phyloP scores from a whole-genome alignment of 2,797 vertebrate species.

The Hydrocynus forskahlii region DNA sequence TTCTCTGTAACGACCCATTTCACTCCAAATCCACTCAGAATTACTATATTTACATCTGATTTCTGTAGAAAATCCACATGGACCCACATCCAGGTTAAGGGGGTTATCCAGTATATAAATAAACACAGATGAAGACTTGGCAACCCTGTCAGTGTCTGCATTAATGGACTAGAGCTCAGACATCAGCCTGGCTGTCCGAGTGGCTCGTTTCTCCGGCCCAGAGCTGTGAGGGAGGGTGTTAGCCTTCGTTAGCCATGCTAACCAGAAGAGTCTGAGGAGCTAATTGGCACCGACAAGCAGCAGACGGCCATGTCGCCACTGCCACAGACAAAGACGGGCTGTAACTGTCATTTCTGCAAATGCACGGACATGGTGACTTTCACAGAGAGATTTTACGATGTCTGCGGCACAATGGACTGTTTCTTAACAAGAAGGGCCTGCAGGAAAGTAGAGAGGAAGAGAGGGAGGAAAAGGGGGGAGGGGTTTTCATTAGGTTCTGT shows the following conservation, averaged over 20 bases:
- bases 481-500: not conserved
- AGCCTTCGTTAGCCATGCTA: not conserved
- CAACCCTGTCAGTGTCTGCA: not conserved
- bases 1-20: no score
- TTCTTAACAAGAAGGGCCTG: not conserved
- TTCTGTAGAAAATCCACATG: no score
- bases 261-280: slow-evolving; percentile 21
- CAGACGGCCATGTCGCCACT: not conserved
- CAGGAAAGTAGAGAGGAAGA: not conserved
- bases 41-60: no score
- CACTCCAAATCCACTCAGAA: no score
- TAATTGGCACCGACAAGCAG: slow-evolving; percentile 40
- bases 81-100: not conserved
- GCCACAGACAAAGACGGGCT: slow-evolving; percentile 7
- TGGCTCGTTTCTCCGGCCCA: slow-evolving; percentile 25
- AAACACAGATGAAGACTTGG: not conserved
- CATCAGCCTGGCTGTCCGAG: not conserved
- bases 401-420: slow-evolving; percentile 2
- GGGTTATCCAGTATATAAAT: not conserved
- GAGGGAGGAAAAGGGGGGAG: not conserved
- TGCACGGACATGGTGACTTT: not conserved
- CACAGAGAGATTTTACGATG: not conserved
- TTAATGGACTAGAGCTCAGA: not conserved
- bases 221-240: slow-evolving; percentile 12
- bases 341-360: slow-evolving; percentile 34